phyloP scores from a whole-genome alignment of 1,140 invertebrate species.

The Drosophila sechellia region DNA sequence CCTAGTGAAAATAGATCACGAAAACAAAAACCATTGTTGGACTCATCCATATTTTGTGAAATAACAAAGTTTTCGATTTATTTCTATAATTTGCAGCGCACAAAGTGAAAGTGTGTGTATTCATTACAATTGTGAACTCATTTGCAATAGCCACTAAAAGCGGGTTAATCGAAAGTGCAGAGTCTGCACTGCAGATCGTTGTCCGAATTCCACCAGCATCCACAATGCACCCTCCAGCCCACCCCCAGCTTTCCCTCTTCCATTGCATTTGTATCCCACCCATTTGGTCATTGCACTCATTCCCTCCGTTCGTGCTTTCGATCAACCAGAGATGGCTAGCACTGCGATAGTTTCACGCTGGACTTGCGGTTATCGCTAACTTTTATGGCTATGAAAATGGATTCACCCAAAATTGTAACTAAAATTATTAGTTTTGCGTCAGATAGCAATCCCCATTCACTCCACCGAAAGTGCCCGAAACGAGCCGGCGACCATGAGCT shows the following conservation, averaged over 20 bases:
- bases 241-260: no score
- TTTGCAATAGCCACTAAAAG: constrained; percentile 77
- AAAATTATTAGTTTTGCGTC: constrained; percentile 84
- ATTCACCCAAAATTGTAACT: constrained; percentile 75
- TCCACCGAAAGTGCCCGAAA: constrained; percentile 78
- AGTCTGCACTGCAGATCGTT: constrained; percentile 8
- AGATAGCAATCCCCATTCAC: constrained; percentile 84
- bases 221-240: no score
- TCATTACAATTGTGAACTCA: constrained; percentile 73
- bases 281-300: neutral
- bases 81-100: constrained; percentile 80
- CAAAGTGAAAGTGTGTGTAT: constrained; percentile 61
- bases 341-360: constrained; percentile 30
- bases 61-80: constrained; percentile 71
- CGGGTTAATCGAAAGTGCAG: constrained; percentile 72
- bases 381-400: constrained; percentile 74
- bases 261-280: neutral
- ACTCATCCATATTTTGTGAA: constrained; percentile 36
- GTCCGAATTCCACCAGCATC: constrained; percentile 19
- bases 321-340: constrained; percentile 39
- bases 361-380: constrained; percentile 64
- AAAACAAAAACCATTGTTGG: constrained; percentile 13
- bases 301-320: constrained; percentile 12
- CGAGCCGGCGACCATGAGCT: constrained; percentile 44
- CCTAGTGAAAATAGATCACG: neutral